These are phyloP conservation scores for Crotalus helleri DNA, from an alignment of 2,113 vertebrate genomes.

Conservation along the genomic window DNA sequence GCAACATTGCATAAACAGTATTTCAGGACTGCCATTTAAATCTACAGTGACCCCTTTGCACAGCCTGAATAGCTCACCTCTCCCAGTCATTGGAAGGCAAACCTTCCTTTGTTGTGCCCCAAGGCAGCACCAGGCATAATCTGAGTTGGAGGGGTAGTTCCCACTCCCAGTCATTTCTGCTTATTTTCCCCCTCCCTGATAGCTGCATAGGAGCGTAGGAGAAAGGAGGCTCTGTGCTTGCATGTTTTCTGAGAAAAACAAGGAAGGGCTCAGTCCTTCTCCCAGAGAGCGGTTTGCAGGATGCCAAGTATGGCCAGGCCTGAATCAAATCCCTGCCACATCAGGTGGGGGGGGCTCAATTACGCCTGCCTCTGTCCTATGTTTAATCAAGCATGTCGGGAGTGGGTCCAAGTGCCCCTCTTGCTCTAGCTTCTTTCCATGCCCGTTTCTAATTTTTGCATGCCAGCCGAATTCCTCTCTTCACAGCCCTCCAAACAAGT, in stretches of 20 bases:
- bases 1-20: neutral
- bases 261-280: neutral
- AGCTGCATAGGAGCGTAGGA: neutral
- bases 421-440: neutral
- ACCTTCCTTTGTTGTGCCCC: neutral
- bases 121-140: neutral
- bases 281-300: neutral
- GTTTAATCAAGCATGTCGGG: neutral
- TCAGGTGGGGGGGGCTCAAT: neutral
- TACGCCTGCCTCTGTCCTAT: neutral
- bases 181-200: neutral
- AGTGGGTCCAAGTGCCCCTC: neutral
- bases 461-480: neutral
- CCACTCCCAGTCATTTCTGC: neutral
- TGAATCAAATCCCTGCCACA: neutral
- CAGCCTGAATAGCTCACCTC: neutral
- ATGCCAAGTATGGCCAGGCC: neutral
- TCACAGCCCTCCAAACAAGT: accelerated
- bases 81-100: neutral
- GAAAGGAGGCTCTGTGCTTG: neutral
- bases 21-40: neutral
- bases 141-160: neutral
- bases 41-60: neutral
- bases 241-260: neutral
- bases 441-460: neutral